These are phyloP conservation scores for Urocyon cinereoargenteus DNA, from an alignment of 2,797 vertebrate species.

Conservation along the genomic window DNA sequence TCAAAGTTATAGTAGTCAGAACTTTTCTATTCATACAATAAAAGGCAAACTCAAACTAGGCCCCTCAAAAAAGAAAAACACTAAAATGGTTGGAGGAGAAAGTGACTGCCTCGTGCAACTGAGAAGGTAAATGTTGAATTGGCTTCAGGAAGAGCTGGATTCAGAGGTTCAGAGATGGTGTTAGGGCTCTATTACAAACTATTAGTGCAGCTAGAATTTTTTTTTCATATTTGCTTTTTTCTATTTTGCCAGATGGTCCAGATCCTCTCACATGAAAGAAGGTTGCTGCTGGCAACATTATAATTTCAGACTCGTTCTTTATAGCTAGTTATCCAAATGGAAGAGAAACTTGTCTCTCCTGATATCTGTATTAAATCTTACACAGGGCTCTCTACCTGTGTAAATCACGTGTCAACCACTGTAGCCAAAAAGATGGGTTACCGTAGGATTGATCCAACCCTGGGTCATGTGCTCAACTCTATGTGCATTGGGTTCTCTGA, in stretches of 20 bases:
- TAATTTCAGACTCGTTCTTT: not conserved
- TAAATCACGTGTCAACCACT: not conserved
- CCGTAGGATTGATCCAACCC: not conserved
- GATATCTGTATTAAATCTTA: not conserved
- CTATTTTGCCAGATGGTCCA: not conserved
- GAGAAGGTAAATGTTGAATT: not conserved
- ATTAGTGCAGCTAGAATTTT: not conserved
- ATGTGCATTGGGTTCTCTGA: not conserved
- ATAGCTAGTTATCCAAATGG: not conserved
- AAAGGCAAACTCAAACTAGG: not conserved
- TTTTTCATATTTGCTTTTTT: not conserved
- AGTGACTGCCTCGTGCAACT: not conserved
- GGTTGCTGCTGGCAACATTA: not conserved
- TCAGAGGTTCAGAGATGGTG: not conserved
- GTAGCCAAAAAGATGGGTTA: not conserved
- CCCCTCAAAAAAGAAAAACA: not conserved
- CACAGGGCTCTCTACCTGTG: not conserved
- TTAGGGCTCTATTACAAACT: not conserved
- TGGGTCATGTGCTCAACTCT: not conserved
- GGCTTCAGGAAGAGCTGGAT: not conserved
- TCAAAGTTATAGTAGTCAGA: not conserved
- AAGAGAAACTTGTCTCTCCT: not conserved
- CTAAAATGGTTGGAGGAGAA: not conserved
- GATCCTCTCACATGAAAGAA: not conserved
- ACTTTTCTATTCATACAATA: not conserved